A percentile compares a stretch with the other conserved stretches of the same genome.
phyloP scores from a whole-genome alignment of 2,888 invertebrate species.

The Trachelus tabidus region DNA sequence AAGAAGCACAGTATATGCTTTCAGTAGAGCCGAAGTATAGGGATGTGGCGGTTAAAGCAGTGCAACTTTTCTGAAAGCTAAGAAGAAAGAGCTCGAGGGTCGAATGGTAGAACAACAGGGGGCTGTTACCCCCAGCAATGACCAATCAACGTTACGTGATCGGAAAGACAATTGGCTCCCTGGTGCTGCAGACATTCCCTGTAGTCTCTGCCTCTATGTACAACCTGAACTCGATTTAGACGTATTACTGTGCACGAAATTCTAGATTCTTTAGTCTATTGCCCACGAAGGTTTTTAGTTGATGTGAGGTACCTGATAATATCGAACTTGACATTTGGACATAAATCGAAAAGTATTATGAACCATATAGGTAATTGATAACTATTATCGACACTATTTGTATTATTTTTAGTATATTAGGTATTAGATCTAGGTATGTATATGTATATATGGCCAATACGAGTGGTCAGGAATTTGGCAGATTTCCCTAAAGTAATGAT shows the following conservation, averaged over 20 bases:
- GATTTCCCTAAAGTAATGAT: not conserved
- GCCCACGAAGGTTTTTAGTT: not conserved
- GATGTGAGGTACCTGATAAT: not conserved
- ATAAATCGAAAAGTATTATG: not conserved
- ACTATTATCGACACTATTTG: not conserved
- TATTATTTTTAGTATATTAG: not conserved
- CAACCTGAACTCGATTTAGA: slow-evolving; percentile 17
- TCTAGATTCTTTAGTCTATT: not conserved
- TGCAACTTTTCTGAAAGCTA: not conserved
- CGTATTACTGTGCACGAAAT: slow-evolving; percentile 7
- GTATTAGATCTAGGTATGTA: no score
- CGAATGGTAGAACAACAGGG: slow-evolving; percentile 10
- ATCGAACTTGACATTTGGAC: not conserved
- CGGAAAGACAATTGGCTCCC: slow-evolving; percentile 31
- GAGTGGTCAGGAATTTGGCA: not conserved
- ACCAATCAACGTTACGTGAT: slow-evolving; percentile 45
- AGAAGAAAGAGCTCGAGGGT: not conserved
- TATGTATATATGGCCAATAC: not conserved
- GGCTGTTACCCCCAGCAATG: slow-evolving; percentile 28
- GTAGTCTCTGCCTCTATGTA: slow-evolving; percentile 3
- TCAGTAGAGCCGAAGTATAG: not conserved
- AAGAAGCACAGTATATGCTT: not conserved
- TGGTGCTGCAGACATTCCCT: slow-evolving; percentile 17
- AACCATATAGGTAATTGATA: not conserved
- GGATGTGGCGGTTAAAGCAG: not conserved